A percentile compares a stretch with the other conserved stretches of the same genome.
phyloP scores from a whole-genome alignment of 2,113 vertebrate species.

The Philantomba maxwellii region DNA sequence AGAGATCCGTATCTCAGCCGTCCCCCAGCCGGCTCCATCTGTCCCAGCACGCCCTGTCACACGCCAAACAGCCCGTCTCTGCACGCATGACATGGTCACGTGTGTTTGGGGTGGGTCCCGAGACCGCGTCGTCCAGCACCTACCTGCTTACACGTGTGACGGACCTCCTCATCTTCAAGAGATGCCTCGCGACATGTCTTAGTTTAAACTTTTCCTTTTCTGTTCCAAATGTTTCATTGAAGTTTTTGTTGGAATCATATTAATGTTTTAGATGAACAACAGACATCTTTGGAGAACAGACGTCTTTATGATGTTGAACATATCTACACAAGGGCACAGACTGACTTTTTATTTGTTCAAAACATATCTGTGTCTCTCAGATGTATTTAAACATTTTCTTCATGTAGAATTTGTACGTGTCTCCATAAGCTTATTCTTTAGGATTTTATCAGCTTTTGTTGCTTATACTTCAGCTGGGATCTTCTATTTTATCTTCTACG shows the following conservation, averaged over 20 bases:
- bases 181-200: background rate
- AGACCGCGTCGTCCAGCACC: rapidly evolving
- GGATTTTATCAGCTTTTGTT: background rate
- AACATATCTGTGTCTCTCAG: background rate
- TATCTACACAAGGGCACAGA: too few relatives aligned
- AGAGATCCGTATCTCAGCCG: background rate
- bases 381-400: background rate
- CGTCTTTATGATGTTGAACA: too few relatives aligned
- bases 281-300: rapidly evolving
- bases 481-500: background rate
- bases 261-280: background rate
- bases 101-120: rapidly evolving
- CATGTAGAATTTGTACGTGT: background rate
- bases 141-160: rapidly evolving
- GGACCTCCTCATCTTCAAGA: rapidly evolving
- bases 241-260: background rate
- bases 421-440: background rate
- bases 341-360: background rate
- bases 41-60: rapidly evolving
- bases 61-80: rapidly evolving
- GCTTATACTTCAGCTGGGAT: background rate
- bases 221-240: background rate
- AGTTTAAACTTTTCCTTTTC: background rate
- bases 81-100: rapidly evolving
- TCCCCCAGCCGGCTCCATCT: rapidly evolving